phyloP scores from a whole-genome alignment of 2,113 vertebrate genomes.

The Cephalopholis sonnerati region DNA sequence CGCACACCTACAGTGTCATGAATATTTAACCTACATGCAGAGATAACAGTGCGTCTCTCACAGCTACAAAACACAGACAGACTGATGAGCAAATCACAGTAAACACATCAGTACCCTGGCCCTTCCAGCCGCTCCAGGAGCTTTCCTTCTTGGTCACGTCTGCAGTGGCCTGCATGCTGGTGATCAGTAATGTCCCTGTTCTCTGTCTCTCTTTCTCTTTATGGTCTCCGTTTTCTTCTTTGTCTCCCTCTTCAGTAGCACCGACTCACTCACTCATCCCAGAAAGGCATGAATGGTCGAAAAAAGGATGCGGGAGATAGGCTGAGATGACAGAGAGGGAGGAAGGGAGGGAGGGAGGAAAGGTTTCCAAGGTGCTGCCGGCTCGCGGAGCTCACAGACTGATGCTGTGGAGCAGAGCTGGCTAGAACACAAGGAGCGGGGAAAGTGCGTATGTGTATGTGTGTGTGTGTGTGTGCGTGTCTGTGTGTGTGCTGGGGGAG shows the following conservation, averaged over 20 bases:
- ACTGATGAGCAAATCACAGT: slow-evolving; percentile 48
- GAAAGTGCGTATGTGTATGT: slow-evolving; percentile 56
- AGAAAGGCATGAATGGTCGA: slow-evolving; percentile 83
- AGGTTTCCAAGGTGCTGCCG: slow-evolving; percentile 80
- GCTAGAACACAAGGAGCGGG: slow-evolving; percentile 52
- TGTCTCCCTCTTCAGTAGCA: slow-evolving; percentile 75
- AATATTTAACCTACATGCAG: slow-evolving; percentile 54
- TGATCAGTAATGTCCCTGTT: slow-evolving; percentile 69
- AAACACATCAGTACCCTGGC: slow-evolving; percentile 91
- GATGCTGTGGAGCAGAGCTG: slow-evolving; percentile 69
- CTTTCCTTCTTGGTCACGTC: slow-evolving; percentile 96
- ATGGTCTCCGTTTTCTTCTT: slow-evolving; percentile 69
- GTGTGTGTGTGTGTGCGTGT: slow-evolving; percentile 25
- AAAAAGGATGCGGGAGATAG: slow-evolving; percentile 70
- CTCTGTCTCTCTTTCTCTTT: slow-evolving; percentile 66
- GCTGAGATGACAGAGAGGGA: slow-evolving; percentile 52
- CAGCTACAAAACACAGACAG: slow-evolving; percentile 41
- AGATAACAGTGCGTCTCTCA: slow-evolving; percentile 25
- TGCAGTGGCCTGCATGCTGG: slow-evolving; percentile 95
- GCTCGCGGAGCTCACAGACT: slow-evolving; percentile 72
- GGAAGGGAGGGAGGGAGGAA: slow-evolving; percentile 68
- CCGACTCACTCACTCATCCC: slow-evolving; percentile 86
- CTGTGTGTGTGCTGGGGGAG: slow-evolving; percentile 6
- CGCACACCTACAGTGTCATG: neutral
- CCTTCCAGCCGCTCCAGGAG: slow-evolving; percentile 97